Conservation (phyloP, 2,113 vertebrate genomes). For the Nesoenas mayeri region DNA sequence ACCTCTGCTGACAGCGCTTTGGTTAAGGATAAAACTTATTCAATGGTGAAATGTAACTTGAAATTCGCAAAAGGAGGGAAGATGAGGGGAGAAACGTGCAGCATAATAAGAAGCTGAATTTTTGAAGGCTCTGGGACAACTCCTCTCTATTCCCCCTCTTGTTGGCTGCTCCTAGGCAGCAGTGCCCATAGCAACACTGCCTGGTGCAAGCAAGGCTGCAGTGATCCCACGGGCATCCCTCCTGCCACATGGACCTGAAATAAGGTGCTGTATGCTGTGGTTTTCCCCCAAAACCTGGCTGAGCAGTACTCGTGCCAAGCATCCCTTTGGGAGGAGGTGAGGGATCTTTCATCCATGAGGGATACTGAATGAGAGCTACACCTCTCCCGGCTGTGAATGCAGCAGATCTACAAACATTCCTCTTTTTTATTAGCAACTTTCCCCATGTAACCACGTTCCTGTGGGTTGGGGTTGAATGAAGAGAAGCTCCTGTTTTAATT, state of each 20-base stretch:
- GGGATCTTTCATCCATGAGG: background rate
- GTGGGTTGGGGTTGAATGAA: slow-evolving; percentile 55
- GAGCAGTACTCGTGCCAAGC: background rate
- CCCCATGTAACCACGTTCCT: slow-evolving; percentile 8
- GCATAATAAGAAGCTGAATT: background rate
- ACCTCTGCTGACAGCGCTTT: slow-evolving; percentile 34
- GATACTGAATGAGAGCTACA: slow-evolving; percentile 50
- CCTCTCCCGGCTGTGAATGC: background rate
- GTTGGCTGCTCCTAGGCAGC: slow-evolving; percentile 38
- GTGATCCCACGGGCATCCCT: background rate
- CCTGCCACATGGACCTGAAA: rapidly evolving
- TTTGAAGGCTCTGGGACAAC: background rate
- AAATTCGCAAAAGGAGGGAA: background rate
- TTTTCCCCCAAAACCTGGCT: background rate
- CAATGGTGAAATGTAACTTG: background rate
- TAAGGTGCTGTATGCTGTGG: background rate
- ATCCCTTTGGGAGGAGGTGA: background rate
- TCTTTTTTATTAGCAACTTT: slow-evolving; percentile 3
- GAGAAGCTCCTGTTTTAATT: slow-evolving; percentile 59
- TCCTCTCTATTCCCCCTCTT: background rate
- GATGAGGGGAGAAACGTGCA: background rate
- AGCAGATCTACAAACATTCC: slow-evolving; percentile 12
- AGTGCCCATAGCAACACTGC: slow-evolving; percentile 60
- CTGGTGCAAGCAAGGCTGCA: background rate
- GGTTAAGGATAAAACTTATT: background rate